Conservation (phyloP, 2,888 invertebrate genomes). For the Caenorhabditis sp. region DNA sequence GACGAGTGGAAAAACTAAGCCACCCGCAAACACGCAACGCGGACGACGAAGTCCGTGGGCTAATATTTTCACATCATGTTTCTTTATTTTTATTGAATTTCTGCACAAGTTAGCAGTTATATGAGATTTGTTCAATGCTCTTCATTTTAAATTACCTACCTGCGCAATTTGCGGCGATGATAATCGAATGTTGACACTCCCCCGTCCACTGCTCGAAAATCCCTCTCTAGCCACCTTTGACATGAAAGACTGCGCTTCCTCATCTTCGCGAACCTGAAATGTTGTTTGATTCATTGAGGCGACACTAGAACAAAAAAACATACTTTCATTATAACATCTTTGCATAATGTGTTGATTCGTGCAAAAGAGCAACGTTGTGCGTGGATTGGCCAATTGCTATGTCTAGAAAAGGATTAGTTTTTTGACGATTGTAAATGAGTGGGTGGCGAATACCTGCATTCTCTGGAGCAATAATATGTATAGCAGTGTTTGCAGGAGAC, state of each 20-base stretch:
- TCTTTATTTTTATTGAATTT: too few species aligned
- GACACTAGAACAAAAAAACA: neutral
- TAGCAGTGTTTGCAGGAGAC: conserved; percentile 95
- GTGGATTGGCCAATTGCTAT: conserved; percentile 84
- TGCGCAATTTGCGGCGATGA: conserved; percentile 80
- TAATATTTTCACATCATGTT: too few species aligned
- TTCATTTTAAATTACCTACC: conserved; percentile 11
- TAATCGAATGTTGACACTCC: conserved; percentile 87
- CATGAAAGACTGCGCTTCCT: conserved; percentile 76
- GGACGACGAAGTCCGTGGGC: too few species aligned
- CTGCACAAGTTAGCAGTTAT: too few species aligned
- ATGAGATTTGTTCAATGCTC: too few species aligned
- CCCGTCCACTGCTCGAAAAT: conserved; percentile 82
- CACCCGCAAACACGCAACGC: too few species aligned
- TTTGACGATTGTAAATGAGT: too few species aligned
- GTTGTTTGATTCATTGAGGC: neutral
- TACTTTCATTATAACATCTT: conserved; percentile 75
- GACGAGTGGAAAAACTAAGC: too few species aligned
- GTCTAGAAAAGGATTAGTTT: conserved; percentile 78
- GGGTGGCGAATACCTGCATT: too few species aligned
- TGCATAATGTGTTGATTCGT: conserved; percentile 86
- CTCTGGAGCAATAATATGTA: conserved; percentile 85
- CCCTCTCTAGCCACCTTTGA: conserved; percentile 86
- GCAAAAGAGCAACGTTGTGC: conserved; percentile 88
- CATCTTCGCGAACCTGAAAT: conserved; percentile 72